A percentile compares a stretch with the other conserved stretches of the same genome.
phyloP scores from a whole-genome alignment of 2,113 vertebrate species.

The Pollachius pollachius region DNA sequence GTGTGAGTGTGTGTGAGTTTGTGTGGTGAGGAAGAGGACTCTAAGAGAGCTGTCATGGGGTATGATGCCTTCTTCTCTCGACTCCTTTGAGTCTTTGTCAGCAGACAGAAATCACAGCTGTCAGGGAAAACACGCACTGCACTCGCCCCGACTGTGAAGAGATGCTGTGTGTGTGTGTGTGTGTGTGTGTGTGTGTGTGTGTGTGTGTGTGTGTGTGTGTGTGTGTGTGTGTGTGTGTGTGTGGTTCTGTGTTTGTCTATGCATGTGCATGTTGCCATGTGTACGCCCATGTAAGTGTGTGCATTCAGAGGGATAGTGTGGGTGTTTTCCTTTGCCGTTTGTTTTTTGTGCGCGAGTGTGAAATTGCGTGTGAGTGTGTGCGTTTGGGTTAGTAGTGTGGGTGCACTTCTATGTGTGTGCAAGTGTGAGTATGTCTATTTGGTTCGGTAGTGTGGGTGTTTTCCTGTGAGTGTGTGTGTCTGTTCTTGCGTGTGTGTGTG shows the following conservation, averaged over 20 bases:
- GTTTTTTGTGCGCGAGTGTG: not conserved
- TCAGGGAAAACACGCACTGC: conserved; percentile 72
- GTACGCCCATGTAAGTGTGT: too few species aligned
- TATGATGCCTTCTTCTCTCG: conserved; percentile 55
- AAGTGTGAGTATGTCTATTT: not conserved
- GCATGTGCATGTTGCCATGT: not conserved
- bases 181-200: conserved; percentile 5
- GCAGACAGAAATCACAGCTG: conserved; percentile 67
- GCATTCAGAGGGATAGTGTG: too few species aligned
- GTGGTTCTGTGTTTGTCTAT: not conserved
- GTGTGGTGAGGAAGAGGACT: conserved; percentile 48
- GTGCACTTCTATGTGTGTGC: not conserved
- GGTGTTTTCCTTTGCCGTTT: too few species aligned
- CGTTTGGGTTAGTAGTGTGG: not conserved
- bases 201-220: conserved; percentile 4
- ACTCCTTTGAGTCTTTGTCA: conserved; percentile 64
- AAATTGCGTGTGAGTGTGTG: not conserved
- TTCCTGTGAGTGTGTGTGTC: not conserved
- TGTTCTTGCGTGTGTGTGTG: conserved; percentile 10
- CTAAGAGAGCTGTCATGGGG: conserved; percentile 52
- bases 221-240: not conserved
- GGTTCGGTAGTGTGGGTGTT: not conserved
- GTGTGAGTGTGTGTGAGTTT: conserved; percentile 8
- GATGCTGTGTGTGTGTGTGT: conserved; percentile 49
- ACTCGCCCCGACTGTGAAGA: conserved; percentile 69